A percentile compares a stretch with the other conserved stretches of the same genome.
These are phyloP conservation scores for Aptenodytes patagonicus DNA, from an alignment of 2,113 vertebrate species.

Conservation along the genomic window DNA sequence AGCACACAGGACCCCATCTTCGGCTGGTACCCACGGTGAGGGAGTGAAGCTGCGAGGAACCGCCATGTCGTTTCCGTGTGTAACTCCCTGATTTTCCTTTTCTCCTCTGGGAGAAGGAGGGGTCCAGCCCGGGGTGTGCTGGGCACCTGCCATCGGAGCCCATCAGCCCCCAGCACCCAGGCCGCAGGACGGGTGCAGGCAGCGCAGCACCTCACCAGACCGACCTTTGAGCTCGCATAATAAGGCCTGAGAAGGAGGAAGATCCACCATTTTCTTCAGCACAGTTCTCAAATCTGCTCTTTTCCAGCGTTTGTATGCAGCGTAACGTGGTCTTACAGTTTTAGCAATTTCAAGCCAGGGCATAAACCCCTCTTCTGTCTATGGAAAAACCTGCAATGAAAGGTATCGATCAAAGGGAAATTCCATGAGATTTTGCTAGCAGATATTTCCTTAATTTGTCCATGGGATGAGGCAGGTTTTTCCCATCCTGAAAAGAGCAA, in stretches of 20 bases:
- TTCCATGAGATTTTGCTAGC: neutral
- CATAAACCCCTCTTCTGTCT: neutral
- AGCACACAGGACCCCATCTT: neutral
- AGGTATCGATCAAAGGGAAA: neutral
- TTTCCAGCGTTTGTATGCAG: neutral
- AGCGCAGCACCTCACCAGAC: neutral
- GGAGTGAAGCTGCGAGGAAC: neutral
- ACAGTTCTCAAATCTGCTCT: neutral
- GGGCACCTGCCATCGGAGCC: neutral
- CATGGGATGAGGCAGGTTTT: neutral
- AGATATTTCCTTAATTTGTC: neutral
- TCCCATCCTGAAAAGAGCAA: neutral
- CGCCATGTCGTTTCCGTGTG: neutral
- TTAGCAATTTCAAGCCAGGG: neutral
- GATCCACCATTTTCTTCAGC: neutral
- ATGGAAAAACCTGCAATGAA: neutral
- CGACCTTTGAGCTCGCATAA: neutral
- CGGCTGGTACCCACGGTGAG: neutral
- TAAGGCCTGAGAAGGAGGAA: neutral
- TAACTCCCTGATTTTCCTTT: neutral
- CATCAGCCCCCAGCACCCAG: too few relatives aligned
- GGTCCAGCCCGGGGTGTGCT: neutral
- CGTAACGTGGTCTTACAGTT: accelerated
- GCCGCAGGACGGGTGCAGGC: neutral
- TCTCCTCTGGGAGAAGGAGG: neutral